Evolutionary conservation across 2,888 invertebrate species (phyloP).

Genomic region (Seira ritae): DNA sequence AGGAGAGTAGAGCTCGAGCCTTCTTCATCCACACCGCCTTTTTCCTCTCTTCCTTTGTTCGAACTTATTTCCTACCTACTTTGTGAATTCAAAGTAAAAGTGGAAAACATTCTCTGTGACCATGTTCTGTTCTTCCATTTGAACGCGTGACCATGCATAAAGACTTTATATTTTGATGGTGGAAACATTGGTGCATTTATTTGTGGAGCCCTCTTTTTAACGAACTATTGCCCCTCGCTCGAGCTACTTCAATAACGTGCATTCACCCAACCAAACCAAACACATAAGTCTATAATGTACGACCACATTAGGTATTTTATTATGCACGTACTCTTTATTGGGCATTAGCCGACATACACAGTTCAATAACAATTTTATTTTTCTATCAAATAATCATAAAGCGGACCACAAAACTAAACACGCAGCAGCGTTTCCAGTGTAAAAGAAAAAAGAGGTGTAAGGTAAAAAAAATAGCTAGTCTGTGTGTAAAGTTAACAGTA

Average conservation of each 20-base stretch:
- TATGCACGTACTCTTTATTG: slow-evolving; percentile 3
- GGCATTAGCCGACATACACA: not conserved
- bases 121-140: not conserved
- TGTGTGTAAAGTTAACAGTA: not conserved
- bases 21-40: too few species aligned
- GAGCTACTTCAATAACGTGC: too few species aligned
- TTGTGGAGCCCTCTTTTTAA: not conserved
- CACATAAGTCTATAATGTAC: too few species aligned
- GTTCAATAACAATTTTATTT: slow-evolving; percentile 6
- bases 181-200: not conserved
- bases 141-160: slow-evolving; percentile 11
- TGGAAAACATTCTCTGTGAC: too few species aligned
- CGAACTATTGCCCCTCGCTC: too few species aligned
- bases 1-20: too few species aligned
- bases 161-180: not conserved
- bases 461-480: not conserved
- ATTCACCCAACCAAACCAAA: too few species aligned
- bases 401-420: not conserved
- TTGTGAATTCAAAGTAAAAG: too few species aligned
- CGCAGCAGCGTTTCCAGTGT: not conserved
- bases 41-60: too few species aligned
- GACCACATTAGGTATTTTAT: not conserved
- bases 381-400: slow-evolving; percentile 5
- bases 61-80: too few species aligned
- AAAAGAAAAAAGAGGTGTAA: too few species aligned